Evolutionary conservation across 2,113 vertebrate genomes (phyloP), one percentile per base, ranked within the genome.

Genomic region (Psittacula cyanocephala): DNA sequence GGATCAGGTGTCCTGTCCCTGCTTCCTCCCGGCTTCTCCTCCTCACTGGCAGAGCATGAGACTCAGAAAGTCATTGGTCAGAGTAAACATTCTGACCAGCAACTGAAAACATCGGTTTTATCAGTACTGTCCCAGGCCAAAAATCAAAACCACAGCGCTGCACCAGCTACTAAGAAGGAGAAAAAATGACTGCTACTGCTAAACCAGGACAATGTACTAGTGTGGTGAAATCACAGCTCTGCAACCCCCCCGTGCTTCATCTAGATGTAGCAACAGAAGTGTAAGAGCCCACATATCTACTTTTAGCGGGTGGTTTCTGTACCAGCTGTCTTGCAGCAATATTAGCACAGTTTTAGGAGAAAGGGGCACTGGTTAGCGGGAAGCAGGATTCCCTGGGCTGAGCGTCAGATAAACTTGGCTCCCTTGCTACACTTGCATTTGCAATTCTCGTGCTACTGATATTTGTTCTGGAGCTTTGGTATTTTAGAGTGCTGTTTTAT

Each of bases 351-450:
- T n/a, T 79, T 27, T 18, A 79, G 81, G 28, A 60, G 74, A 62
- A 76, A 55, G 44, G 68, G 84, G 50, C 50, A 52, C n/a, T 55
- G 37, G 49, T 43, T 81, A 57, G 74, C 0, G 1, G 64, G 65
- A 79, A 79, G 77, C 27, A 79, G 57, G 53, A 62, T 64, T 85
- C 44, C 80, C 53, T 65, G 75, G 78, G 20, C 49, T 15, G 5
- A 33, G 43, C 53, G 31, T 93, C 83, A 70, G 86, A 76, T 55
- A 81, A 92, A 79, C 35, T 91, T 93, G 77, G 83, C 86, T 93
- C 12, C 47, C 65, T 50, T 5, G 8, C 55, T 75, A 46, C 37
- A 35, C 27, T 94, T 71, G 27, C 0, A 6, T 86, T 86, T 81
- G 83, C 77, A 71, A 1, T 91, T 95, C 67, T 76, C 72, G 29